Conservation (phyloP, 2,888 invertebrate genomes). For the Lochmaea crataegi region DNA sequence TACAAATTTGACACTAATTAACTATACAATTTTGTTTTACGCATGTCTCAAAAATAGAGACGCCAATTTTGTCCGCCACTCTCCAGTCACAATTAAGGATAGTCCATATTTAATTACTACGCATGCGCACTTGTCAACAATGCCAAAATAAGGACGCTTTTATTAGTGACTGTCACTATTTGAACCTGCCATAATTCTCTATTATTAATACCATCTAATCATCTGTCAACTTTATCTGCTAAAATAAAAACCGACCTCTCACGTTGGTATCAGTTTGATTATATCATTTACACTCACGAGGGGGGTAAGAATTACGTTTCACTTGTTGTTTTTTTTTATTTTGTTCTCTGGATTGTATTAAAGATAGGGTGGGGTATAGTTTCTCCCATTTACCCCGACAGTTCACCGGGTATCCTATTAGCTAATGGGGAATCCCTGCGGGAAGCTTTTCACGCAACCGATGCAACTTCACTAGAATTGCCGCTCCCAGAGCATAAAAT, state of each 20-base stretch:
- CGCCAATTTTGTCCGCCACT: no score
- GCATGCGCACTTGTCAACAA: no score
- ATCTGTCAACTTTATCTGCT: no score
- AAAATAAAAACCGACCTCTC: background rate
- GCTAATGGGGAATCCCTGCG: conserved; percentile 55
- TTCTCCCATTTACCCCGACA: background rate
- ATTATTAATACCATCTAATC: no score
- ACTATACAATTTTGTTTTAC: no score
- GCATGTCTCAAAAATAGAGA: no score
- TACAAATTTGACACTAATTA: no score
- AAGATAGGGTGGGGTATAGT: conserved; percentile 8
- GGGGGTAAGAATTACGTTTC: background rate
- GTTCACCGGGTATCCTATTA: conserved; percentile 51
- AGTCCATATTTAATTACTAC: no score
- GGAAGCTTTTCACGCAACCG: conserved; percentile 52
- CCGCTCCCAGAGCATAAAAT: conserved; percentile 20
- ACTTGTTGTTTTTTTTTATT: conserved; percentile 11
- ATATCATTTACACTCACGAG: background rate
- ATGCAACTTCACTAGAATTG: conserved; percentile 32
- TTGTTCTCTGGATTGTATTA: conserved; percentile 5
- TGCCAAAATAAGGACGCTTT: no score
- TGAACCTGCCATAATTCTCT: no score
- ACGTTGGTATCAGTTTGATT: background rate
- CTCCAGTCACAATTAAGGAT: no score
- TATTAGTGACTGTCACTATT: no score